These are phyloP conservation scores for Papilio elwesi DNA, from an alignment of 2,888 invertebrate species.

Conservation along the genomic window DNA sequence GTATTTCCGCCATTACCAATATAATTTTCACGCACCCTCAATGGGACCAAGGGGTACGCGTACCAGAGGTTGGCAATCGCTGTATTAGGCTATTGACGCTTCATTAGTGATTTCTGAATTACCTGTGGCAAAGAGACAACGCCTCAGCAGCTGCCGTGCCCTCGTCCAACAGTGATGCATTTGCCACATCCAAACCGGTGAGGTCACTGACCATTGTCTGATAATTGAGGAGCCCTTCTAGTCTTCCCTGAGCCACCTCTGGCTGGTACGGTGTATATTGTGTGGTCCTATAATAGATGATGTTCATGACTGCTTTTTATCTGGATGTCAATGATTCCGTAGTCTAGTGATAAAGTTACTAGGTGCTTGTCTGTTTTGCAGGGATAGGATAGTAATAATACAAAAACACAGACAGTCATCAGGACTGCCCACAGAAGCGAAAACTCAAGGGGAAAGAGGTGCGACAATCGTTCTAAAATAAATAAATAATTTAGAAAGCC, in stretches of 20 bases:
- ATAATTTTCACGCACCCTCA: no score
- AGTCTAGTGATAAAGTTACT: not conserved
- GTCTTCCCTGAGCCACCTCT: conserved; percentile 97
- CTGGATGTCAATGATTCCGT: not conserved
- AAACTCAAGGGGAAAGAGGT: no score
- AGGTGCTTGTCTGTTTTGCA: no score
- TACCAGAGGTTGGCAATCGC: no score
- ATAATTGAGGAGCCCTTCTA: conserved; percentile 98
- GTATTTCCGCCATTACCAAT: no score
- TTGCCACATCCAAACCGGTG: conserved; percentile 97
- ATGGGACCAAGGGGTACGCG: no score
- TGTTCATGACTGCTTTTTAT: not conserved
- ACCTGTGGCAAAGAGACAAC: conserved; percentile 94
- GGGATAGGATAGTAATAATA: not conserved
- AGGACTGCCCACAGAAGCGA: no score
- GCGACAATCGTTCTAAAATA: no score
- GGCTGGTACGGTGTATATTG: conserved; percentile 99
- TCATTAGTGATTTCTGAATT: conserved; percentile 11
- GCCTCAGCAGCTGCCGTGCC: conserved; percentile 99
- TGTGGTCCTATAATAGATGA: conserved; percentile 89
- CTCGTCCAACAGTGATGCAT: conserved; percentile 97
- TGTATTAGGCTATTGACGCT: no score
- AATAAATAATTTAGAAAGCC: no score
- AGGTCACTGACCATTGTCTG: conserved; percentile 98
- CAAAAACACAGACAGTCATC: not conserved